phyloP scores from a whole-genome alignment of 2,888 invertebrate species.

The Theodoxus fluviatilis region DNA sequence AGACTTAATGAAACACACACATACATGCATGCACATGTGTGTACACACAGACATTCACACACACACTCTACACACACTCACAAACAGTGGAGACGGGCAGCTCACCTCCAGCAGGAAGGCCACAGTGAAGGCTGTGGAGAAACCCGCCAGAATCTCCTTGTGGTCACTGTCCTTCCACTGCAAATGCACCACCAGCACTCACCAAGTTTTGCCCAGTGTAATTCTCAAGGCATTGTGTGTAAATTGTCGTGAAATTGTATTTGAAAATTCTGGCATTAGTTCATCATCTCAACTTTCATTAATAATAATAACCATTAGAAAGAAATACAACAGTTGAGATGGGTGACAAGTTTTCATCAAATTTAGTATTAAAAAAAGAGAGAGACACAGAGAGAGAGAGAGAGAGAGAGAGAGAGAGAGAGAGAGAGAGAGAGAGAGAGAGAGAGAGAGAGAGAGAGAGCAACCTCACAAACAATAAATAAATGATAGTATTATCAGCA shows the following conservation, averaged over 20 bases:
- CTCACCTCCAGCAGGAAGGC: conserved; percentile 87
- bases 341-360: too few species aligned
- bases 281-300: too few species aligned
- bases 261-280: too few species aligned
- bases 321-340: too few species aligned
- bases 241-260: too few species aligned
- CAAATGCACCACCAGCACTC: conserved; percentile 27
- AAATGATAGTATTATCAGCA: too few species aligned
- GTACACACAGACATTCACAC: background rate
- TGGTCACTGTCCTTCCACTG: conserved; percentile 56
- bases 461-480: conserved; percentile 7
- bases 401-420: too few species aligned
- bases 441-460: background rate
- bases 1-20: background rate
- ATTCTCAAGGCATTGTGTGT: too few species aligned
- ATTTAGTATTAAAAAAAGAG: too few species aligned
- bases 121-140: conserved; percentile 83
- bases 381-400: too few species aligned
- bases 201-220: too few species aligned
- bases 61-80: background rate
- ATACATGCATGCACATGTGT: background rate
- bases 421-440: background rate
- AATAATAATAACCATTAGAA: too few species aligned
- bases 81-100: background rate
- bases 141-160: conserved; percentile 52